Evolutionary conservation across 2,113 vertebrate species (phyloP).

Genomic region (Ariopsis seemanni): DNA sequence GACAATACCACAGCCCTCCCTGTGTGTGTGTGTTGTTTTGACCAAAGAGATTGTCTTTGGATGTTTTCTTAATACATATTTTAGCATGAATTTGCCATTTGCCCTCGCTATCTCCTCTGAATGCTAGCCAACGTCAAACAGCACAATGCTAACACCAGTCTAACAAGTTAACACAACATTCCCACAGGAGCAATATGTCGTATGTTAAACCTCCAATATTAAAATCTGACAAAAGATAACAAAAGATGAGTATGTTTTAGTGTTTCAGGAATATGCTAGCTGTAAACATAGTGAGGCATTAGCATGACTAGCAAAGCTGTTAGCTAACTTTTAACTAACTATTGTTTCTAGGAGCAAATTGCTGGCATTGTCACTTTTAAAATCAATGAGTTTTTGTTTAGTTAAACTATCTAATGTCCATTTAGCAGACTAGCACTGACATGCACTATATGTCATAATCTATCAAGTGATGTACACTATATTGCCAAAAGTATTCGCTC

Average conservation of each 20-base stretch:
- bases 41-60: not conserved
- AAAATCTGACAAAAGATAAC: not conserved
- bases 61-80: not conserved
- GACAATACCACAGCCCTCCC: not conserved
- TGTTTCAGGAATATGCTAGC: not conserved
- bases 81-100: not conserved
- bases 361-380: not conserved
- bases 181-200: not conserved
- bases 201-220: not conserved
- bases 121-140: not conserved
- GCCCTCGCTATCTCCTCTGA: not conserved
- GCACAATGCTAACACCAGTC: not conserved
- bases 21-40: slow-evolving; percentile 4
- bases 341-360: not conserved
- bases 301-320: not conserved
- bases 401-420: not conserved
- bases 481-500: too few species aligned
- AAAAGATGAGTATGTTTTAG: not conserved
- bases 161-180: slow-evolving; percentile 13
- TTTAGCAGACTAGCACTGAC: not conserved
- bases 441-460: not conserved
- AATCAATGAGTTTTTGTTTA: not conserved
- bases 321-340: not conserved
- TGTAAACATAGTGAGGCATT: not conserved
- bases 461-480: not conserved